Evolutionary conservation across 2,888 invertebrate genomes (phyloP).

Genomic region (Ichneumoninae sp.): DNA sequence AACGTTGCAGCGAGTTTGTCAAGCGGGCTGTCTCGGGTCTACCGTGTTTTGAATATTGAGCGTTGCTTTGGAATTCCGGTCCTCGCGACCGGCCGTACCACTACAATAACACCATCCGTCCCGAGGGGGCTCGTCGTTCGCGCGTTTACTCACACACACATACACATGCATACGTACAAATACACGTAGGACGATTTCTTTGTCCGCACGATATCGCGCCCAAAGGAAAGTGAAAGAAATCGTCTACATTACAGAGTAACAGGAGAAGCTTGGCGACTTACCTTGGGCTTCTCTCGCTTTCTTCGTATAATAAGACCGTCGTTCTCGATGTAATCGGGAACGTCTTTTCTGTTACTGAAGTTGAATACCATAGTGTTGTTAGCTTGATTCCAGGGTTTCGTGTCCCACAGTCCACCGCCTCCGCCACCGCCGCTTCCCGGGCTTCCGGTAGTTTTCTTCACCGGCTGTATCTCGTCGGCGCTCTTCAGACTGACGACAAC

Average conservation of each 20-base stretch:
- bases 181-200: not conserved
- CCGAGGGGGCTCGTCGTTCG: slow-evolving; percentile 19
- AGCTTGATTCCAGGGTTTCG: slow-evolving; percentile 85
- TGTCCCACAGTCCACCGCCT: slow-evolving; percentile 83
- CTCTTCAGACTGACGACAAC: slow-evolving; percentile 84
- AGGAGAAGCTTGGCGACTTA: slow-evolving; percentile 83
- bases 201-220: slow-evolving; percentile 6
- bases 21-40: slow-evolving; percentile 29
- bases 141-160: slow-evolving; percentile 5
- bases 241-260: slow-evolving; percentile 2
- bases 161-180: slow-evolving; percentile 1
- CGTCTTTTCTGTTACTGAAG: slow-evolving; percentile 93
- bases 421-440: slow-evolving; percentile 59
- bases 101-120: slow-evolving; percentile 49
- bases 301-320: slow-evolving; percentile 91
- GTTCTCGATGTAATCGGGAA: slow-evolving; percentile 96
- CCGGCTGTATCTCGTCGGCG: slow-evolving; percentile 82
- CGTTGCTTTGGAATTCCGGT: slow-evolving; percentile 63
- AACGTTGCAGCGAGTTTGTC: slow-evolving; percentile 39
- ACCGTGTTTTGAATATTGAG: slow-evolving; percentile 63
- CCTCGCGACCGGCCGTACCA: slow-evolving; percentile 23
- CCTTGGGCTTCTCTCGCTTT: slow-evolving; percentile 90
- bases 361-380: slow-evolving; percentile 94
- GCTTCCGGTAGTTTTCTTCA: slow-evolving; percentile 76
- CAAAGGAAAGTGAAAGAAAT: slow-evolving; percentile 66